These are phyloP conservation scores for Anguilla rostrata DNA, from an alignment of 2,113 vertebrate genomes.

Conservation along the genomic window DNA sequence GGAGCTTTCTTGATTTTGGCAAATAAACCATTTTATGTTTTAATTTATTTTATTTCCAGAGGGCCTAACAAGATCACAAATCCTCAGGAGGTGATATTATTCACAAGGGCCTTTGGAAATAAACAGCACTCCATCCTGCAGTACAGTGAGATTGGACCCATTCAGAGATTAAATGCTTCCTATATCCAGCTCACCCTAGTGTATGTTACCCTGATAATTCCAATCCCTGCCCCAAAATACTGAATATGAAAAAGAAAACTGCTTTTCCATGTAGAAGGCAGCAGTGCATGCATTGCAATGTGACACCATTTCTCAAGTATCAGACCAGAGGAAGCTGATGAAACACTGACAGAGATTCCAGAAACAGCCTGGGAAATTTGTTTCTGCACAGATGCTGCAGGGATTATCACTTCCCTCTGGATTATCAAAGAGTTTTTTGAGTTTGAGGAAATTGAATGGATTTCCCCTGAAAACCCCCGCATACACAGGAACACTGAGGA, in stretches of 20 bases:
- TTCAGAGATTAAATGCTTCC: background rate
- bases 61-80: constrained; percentile 3
- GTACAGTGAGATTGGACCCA: background rate
- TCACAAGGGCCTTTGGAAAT: constrained; percentile 4
- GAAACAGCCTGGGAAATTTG: background rate
- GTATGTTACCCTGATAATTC: background rate
- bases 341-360: background rate
- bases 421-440: background rate
- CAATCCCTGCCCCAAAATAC: background rate
- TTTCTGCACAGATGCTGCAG: background rate
- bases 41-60: constrained; percentile 2
- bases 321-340: background rate
- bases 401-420: background rate
- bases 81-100: constrained; percentile 18
- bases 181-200: background rate
- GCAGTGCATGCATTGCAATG: background rate
- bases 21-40: constrained; percentile 28
- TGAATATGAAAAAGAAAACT: background rate
- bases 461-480: background rate
- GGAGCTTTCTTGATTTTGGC: constrained; percentile 22
- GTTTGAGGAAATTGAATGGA: background rate
- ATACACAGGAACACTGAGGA: background rate
- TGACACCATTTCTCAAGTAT: background rate
- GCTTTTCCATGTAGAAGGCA: background rate
- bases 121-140: background rate